These are phyloP conservation scores for Vanessa tameamea DNA, from an alignment of 1,140 invertebrate species.

Conservation along the genomic window DNA sequence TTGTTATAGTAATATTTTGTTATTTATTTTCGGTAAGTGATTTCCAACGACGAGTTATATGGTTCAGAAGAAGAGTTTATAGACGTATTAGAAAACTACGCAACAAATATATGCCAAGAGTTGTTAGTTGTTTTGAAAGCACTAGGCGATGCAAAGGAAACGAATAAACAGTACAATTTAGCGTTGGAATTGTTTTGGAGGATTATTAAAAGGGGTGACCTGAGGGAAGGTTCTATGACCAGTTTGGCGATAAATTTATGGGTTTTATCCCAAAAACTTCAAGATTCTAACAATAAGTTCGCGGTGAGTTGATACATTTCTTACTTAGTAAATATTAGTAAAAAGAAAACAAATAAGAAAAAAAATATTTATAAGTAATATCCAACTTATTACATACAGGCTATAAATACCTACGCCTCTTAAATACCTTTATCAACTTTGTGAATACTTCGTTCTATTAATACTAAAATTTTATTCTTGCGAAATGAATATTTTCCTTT, in stretches of 20 bases:
- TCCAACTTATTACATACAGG: too few species aligned
- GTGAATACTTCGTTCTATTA: too few species aligned
- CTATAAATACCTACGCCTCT: too few species aligned
- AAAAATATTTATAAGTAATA: too few species aligned
- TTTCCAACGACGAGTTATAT: conserved; percentile 97
- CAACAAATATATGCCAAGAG: conserved; percentile 88
- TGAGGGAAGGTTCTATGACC: conserved; percentile 82
- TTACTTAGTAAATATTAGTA: not conserved
- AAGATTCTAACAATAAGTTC: conserved; percentile 64
- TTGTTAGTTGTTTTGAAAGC: conserved; percentile 87
- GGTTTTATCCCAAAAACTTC: conserved; percentile 83
- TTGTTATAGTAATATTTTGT: conserved; percentile 30
- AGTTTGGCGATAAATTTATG: conserved; percentile 89
- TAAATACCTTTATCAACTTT: too few species aligned
- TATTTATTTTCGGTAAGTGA: conserved; percentile 83
- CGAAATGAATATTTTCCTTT: too few species aligned
- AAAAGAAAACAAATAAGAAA: too few species aligned
- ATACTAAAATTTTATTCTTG: not conserved
- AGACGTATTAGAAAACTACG: conserved; percentile 89
- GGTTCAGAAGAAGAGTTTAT: conserved; percentile 94
- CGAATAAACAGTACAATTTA: conserved; percentile 84
- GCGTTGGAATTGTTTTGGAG: conserved; percentile 88
- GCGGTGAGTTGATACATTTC: conserved; percentile 55
- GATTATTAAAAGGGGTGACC: conserved; percentile 86
- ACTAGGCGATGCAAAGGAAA: conserved; percentile 82